A percentile compares a stretch with the other conserved stretches of the same genome.
Conservation (phyloP, 2,113 vertebrate species). For the Drymodes brunneopygia region DNA sequence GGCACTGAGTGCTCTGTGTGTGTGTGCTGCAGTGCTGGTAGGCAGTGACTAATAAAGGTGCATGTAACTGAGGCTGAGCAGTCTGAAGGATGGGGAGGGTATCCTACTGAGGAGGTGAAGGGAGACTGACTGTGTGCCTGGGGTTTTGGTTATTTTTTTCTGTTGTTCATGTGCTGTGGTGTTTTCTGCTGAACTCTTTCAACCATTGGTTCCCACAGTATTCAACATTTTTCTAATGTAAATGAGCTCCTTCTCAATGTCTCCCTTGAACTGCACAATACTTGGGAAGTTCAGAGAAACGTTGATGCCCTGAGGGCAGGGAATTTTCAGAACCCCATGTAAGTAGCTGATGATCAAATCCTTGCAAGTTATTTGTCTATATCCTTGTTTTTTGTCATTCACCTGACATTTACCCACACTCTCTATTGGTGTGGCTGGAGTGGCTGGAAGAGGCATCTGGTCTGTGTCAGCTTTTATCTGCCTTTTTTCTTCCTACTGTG, state of each 20-base stretch:
- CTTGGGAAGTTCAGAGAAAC: not conserved
- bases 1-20: not conserved
- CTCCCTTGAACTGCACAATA: not conserved
- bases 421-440: not conserved
- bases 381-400: not conserved
- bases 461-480: constrained; percentile 33
- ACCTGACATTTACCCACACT: not conserved
- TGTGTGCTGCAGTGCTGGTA: not conserved
- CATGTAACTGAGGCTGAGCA: not conserved
- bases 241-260: not conserved
- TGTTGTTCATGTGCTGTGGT: not conserved
- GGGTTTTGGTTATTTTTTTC: not conserved
- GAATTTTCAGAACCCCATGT: not conserved
- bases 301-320: not conserved
- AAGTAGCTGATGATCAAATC: not conserved
- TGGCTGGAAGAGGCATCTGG: not conserved
- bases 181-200: not conserved
- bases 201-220: not conserved
- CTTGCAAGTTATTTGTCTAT: not conserved
- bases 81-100: not conserved
- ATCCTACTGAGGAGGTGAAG: not conserved
- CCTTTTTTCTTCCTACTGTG: not conserved
- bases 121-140: not conserved
- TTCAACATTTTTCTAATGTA: not conserved
- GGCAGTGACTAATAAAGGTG: not conserved